Evolutionary conservation across 2,113 vertebrate species (phyloP).

Genomic region (Vanacampus margaritifer): DNA sequence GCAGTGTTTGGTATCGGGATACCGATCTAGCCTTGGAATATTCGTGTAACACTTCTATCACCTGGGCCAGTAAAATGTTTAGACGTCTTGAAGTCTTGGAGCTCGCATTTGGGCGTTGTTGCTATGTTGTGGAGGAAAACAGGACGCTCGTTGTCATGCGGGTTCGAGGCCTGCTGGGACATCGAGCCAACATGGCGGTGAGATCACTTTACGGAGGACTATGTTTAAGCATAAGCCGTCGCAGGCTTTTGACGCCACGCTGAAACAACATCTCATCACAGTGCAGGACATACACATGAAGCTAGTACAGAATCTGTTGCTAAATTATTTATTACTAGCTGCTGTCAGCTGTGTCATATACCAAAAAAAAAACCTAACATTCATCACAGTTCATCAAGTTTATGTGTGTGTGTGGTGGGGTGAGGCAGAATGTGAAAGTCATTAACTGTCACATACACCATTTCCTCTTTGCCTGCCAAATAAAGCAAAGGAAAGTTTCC

Average conservation of each 20-base stretch:
- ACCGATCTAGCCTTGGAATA: constrained; percentile 3
- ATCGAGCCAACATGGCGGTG: constrained; percentile 52
- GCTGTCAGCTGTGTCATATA: constrained; percentile 54
- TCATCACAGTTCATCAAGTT: constrained; percentile 11
- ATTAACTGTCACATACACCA: not conserved
- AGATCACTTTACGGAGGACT: constrained; percentile 55
- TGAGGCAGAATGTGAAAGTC: not conserved
- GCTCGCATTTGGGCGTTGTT: constrained; percentile 52
- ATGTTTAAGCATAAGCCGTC: constrained; percentile 57
- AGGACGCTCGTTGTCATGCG: constrained; percentile 60
- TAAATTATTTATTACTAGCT: constrained; percentile 22
- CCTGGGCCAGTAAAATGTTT: constrained; percentile 58
- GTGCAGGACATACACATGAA: constrained; percentile 55
- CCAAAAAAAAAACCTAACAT: constrained; percentile 37
- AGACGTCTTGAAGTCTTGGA: constrained; percentile 45
- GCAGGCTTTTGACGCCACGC: constrained; percentile 48
- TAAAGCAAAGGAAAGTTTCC: not conserved
- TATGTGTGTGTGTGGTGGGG: not conserved
- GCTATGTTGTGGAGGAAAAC: constrained; percentile 60
- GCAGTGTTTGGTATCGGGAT: constrained; percentile 29
- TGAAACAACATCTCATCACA: constrained; percentile 57
- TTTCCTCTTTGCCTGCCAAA: not conserved
- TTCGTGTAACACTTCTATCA: constrained; percentile 9
- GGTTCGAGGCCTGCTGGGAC: constrained; percentile 56
- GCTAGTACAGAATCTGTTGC: constrained; percentile 18